Conservation (phyloP, 2,113 vertebrate genomes). For the Otis tarda region DNA sequence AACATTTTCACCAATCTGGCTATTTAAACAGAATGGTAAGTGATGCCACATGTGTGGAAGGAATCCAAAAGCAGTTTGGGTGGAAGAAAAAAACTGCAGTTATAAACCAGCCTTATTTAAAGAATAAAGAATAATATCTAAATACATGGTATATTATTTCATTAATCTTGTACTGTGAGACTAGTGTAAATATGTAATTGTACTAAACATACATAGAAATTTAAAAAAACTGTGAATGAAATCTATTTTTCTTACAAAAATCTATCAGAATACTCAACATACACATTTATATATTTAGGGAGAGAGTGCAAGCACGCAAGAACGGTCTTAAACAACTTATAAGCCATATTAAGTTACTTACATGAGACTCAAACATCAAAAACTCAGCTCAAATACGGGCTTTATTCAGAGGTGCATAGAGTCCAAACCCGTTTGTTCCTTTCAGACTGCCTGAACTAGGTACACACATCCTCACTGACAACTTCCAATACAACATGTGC, state of each 20-base stretch:
- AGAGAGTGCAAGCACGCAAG: background rate
- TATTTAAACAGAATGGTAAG: slow-evolving; percentile 27
- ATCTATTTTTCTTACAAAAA: background rate
- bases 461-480: background rate
- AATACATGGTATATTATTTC: background rate
- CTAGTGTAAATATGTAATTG: background rate
- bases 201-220: background rate
- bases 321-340: background rate
- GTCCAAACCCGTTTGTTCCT: background rate
- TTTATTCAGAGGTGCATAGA: background rate
- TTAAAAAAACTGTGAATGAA: background rate
- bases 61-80: background rate
- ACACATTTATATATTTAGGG: background rate
- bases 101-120: background rate
- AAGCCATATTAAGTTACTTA: background rate
- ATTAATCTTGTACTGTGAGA: background rate
- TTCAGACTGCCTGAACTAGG: background rate
- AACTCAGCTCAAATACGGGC: background rate
- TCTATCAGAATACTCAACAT: background rate
- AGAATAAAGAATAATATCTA: background rate
- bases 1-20: background rate
- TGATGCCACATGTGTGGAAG: background rate
- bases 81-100: background rate
- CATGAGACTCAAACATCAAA: background rate
- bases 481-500: background rate